Evolutionary conservation across 2,113 vertebrate species (phyloP), one percentile per base, ranked within the genome.

Genomic region (Albula glossodonta): DNA sequence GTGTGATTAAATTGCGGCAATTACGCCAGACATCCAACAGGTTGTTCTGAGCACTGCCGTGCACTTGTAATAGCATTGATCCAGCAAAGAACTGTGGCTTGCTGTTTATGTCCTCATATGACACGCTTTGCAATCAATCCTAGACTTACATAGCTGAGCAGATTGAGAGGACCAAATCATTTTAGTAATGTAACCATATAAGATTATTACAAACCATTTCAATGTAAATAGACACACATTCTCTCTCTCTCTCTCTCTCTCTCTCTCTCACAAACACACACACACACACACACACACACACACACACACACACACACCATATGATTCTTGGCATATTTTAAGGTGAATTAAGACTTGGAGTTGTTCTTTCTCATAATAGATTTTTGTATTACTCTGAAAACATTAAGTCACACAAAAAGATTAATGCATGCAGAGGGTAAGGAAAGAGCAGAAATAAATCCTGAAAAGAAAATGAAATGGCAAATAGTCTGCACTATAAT

Each of bases 1-100:
- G 95, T 93, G 90, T 89, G 89, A 94, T 94, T 95, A 94, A 91
- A 90, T 86, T 50, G 87, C 90, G 89, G 92, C 92, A 90, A 94
- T 95, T 94, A 93, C 88, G 85, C 80, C 89, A 84, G 82, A 48
- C n/a, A 74, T 66, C 87, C 89, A 88, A 25, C 70, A 90, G 19
- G 70, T 74, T 25, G 9, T 15, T 31, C 22, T 7, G 70, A 92
- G 94, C 92, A 92, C 90, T 91, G 91, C 90, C 88, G 83, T 87
- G 56, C 90, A 70, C 63, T n/a, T 25, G 22, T 74, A 74, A 10
- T 74, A 74, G 22, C 70, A 74, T 74, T 13, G 11, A 74, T 74
- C n/a, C 70, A 74, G 22, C 2, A n/a, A 22, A 7, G 70, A n/a
- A 25, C 22, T n/a, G 17, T 66, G 19, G 60, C 15, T 4, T 22